Evolutionary conservation across 2,113 vertebrate genomes (phyloP), one percentile per base, ranked within the genome.

Genomic region (Lichenostomus cassidix): DNA sequence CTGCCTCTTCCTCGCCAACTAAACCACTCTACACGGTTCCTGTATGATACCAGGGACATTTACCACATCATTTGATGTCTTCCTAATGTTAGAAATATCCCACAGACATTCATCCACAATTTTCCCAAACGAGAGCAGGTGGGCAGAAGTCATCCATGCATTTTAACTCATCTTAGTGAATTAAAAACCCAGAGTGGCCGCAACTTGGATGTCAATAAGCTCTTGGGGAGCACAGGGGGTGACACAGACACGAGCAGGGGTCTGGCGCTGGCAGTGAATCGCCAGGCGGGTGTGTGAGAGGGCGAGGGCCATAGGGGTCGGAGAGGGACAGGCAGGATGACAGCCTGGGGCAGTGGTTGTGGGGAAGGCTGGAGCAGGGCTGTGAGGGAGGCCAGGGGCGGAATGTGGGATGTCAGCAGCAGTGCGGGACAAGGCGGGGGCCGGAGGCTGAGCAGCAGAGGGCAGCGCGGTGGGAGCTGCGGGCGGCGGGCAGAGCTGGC

Each of bases 221-320:
- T 62, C 53, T 47, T 4, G 0, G 19, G 28, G 58, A 55, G 76
- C 4, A 1, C 31, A 71, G 33, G 13, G 19, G 17, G 10, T 60
- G 33, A 63, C 76, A 42, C 9, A 31, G 15, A 11, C 15, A 19
- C 2, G 10, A 49, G 41, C 8, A 1, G 0, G 11, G 15, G 11
- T 64, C 12, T 9, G 9, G 55, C 3, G 1, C 2, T 14, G 21
- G 42, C n/a, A 44, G 10, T 4, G 35, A 27, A 18, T 15, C 4
- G 13, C 2, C 2, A 1, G 71, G 47, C 20, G 37, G 62, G 8
- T 9, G 27, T 3, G 31, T 12, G 76, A 22, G 42, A 75, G 44
- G 25, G 33, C 7, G 22, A 35, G 67, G 15, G 29, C 27, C 18
- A 2, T 0, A 1, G 49, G 17, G 16, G 11, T 33, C 7, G 23